Evolutionary conservation across 2,888 invertebrate species (phyloP).

Genomic region (Papilio elwesi): DNA sequence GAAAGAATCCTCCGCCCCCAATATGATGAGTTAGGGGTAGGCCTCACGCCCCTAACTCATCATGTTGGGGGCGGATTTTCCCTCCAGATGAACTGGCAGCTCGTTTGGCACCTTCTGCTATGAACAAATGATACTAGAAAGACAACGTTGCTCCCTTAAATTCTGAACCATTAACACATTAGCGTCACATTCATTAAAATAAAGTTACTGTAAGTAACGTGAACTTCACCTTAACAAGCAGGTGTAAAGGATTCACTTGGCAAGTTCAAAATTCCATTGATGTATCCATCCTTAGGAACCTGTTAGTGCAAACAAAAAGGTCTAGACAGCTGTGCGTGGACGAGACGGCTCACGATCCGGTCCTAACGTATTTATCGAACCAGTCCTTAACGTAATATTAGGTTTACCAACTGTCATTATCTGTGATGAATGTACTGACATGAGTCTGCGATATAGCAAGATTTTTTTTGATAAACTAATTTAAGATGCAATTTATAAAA

Average conservation of each 20-base stretch:
- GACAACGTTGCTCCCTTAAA: too few relatives aligned
- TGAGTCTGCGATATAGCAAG: neutral
- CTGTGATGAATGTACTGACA: constrained; percentile 19
- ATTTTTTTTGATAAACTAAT: constrained; percentile 2
- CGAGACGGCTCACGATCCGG: constrained; percentile 21
- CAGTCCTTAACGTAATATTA: constrained; percentile 18
- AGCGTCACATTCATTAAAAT: neutral
- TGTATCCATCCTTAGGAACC: constrained; percentile 14
- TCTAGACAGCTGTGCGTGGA: constrained; percentile 18
- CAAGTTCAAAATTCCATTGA: constrained; percentile 23
- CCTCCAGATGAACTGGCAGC: too few relatives aligned
- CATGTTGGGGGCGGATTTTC: too few relatives aligned
- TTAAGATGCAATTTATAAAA: constrained; percentile 5
- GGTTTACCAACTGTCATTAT: constrained; percentile 24
- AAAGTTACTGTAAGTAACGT: neutral
- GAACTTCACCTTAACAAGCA: constrained; percentile 8
- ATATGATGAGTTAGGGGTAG: too few relatives aligned
- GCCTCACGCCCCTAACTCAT: too few relatives aligned
- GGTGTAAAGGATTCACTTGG: constrained; percentile 22
- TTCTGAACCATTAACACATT: too few relatives aligned
- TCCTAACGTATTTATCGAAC: constrained; percentile 29
- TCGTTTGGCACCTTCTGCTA: too few relatives aligned
- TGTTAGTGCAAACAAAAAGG: constrained; percentile 23
- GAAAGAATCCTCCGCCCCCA: too few relatives aligned
- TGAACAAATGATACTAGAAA: too few relatives aligned